These are phyloP conservation scores for Ploceus nigricollis DNA, from an alignment of 2,113 vertebrate genomes.

Conservation along the genomic window DNA sequence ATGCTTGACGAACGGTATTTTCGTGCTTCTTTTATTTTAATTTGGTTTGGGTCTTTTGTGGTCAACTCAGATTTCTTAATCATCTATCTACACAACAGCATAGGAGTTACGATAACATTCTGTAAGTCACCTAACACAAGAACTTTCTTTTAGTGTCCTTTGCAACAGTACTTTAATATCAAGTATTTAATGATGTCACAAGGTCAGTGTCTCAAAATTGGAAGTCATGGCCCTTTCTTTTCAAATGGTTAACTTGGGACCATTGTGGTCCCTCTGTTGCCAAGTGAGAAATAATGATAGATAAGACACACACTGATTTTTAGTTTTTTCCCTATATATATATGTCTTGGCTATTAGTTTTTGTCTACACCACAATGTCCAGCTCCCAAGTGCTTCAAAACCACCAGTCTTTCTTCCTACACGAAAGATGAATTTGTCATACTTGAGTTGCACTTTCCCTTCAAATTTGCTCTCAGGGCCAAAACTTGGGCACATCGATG, in stretches of 20 bases:
- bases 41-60: background rate
- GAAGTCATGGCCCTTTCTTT: constrained; percentile 23
- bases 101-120: background rate
- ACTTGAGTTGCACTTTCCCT: background rate
- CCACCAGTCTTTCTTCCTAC: background rate
- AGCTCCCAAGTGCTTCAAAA: background rate
- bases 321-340: background rate
- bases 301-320: background rate
- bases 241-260: constrained; percentile 29
- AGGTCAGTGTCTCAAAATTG: constrained; percentile 24
- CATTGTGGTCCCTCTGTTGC: constrained; percentile 1
- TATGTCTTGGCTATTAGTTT: background rate
- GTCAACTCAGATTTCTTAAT: background rate
- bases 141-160: background rate
- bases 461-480: background rate
- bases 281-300: background rate
- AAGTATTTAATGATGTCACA: constrained; percentile 50
- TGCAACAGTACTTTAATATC: background rate
- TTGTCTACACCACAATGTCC: background rate
- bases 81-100: background rate
- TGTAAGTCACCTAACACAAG: background rate
- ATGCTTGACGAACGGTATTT: background rate
- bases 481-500: background rate
- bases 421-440: background rate
- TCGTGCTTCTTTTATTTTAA: background rate